These are phyloP conservation scores for Cryptus viduatorius DNA, from an alignment of 2,888 invertebrate species.

Conservation along the genomic window DNA sequence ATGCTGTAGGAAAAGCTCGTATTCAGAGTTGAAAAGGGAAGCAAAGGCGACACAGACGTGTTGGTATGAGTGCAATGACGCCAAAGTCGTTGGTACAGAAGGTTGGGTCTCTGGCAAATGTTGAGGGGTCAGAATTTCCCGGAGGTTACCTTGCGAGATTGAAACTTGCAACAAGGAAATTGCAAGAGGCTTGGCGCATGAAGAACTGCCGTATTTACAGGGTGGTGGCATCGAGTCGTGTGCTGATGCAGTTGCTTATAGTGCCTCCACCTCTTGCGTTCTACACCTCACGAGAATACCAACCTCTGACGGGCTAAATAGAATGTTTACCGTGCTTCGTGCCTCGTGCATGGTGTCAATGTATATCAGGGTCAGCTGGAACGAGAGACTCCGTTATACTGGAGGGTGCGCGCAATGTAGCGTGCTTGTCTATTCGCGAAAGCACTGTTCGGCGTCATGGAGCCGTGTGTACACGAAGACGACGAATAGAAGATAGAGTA, in stretches of 20 bases:
- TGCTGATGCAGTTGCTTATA: constrained; percentile 6
- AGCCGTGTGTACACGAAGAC: constrained; percentile 34
- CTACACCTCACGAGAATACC: constrained; percentile 25
- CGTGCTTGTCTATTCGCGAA: constrained; percentile 51
- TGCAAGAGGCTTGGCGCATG: constrained; percentile 37
- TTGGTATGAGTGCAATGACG: background rate
- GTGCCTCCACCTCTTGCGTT: constrained; percentile 30
- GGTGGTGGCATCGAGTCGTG: constrained; percentile 33
- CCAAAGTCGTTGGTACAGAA: constrained; percentile 4
- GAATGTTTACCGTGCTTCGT: constrained; percentile 66
- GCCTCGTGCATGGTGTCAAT: constrained; percentile 35
- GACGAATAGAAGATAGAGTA: constrained; percentile 28
- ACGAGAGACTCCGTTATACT: constrained; percentile 39
- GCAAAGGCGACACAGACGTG: constrained; percentile 59
- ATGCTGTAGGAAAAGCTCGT: background rate
- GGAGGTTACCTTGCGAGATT: constrained; percentile 28
- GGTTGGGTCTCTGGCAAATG: constrained; percentile 10
- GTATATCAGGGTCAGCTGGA: constrained; percentile 44
- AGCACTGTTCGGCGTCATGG: constrained; percentile 53
- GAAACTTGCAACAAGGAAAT: constrained; percentile 45
- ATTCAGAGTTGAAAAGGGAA: constrained; percentile 50
- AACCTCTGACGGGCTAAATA: constrained; percentile 52
- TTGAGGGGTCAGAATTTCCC: constrained; percentile 16
- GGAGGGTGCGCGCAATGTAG: constrained; percentile 34
- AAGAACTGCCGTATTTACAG: constrained; percentile 23